Base-by-base conservation (phyloP, 2,797 vertebrate species). In the Ataeniobius toweri region DNA sequence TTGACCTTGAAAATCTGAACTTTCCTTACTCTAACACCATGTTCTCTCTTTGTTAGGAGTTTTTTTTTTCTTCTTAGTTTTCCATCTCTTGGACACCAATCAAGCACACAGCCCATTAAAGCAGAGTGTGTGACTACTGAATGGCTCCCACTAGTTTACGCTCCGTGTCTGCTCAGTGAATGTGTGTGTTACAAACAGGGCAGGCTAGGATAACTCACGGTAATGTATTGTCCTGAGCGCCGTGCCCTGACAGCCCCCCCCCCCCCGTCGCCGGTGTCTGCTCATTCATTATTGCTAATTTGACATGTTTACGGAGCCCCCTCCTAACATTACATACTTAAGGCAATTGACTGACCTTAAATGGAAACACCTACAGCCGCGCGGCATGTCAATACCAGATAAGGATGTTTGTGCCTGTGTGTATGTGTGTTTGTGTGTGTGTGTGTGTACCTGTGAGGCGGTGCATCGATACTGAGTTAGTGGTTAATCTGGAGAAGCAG, bases 201-300 rank as follows among this genome's bases (percentile, higher is more conserved):
- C 87, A 89, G 90, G 80, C 85, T 75, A 78, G 92, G 90, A 94
- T 95, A 95, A 95, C 94, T 95, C 94, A 94, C 89, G 86, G 91
- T 94, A 95, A 95, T 94, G 92, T 94, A 94, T 94, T 91, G 93
- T 94, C 91, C 92, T 88, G 91, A 91, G 78, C 71, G 79, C 86
- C 13, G 84, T 88, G 85, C 90, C 88, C 87, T 93, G 93, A 94
- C 94, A 94, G 90, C 88, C 91, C 88, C 85, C 92, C 67, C 5
- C 41, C 10, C 67, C 16, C 67, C 24, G 22, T 69, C 86, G 90
- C 91, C 73, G 61, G 74, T 81, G 90, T 85, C 89, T 88, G 91
- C 89, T 93, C 90, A 94, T 95, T 95, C 94, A 95, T 95, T 95
- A 95, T 89, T 90, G 85, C 94, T 95, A 94, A 95, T 95, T 95